Evolutionary conservation across 1,140 invertebrate species (phyloP), one percentile per base, ranked within the genome.

Genomic region (Hermetia illucens): DNA sequence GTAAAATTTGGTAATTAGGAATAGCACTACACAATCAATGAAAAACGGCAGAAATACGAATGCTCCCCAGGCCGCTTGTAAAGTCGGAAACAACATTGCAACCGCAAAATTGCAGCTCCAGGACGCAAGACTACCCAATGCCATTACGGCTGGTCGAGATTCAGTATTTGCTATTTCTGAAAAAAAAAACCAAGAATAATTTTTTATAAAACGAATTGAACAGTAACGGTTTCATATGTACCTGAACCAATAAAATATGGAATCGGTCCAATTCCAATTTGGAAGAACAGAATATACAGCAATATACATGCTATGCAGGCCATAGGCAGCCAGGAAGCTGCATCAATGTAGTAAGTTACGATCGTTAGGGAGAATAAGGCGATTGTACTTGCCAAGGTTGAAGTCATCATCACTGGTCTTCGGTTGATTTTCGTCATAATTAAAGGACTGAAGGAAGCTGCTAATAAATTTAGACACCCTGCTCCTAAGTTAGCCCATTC

Each of bases 91-190:
- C 18, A 68, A 64, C 66, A 88, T 75, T 15, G 79, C 86, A 30
- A 93, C 77, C 1, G 85, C 44, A 50, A 93, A 90, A 58, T 91
- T 94, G 15, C 79, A 80, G 9, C 72, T 70, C 89, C 89, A 94
- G 61, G 92, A 94, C 27, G 77, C 74, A 42, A 90, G 68, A 39
- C 85, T 87, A 5, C 87, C 86, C 34, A 92, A 63, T 30, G 86
- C 76, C 77, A 91, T 91, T 16, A 84, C 88, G 13, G 74, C 72
- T 1, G 86, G 74, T 32, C 86, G 71, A 0, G 87, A 78, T 4
- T 75, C 78, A 36, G 90, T 82, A 44, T 88, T 78, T 51, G 94
- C 92, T 31, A 95, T 62, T 65, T 95, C 90, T 57, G 64, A 40
- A 49, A 54, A 46, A 17, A 24, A 34, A 41, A 38, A 74, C 58